These are phyloP conservation scores for Copidosoma aretas DNA, from an alignment of 2,888 invertebrate genomes.

Conservation along the genomic window DNA sequence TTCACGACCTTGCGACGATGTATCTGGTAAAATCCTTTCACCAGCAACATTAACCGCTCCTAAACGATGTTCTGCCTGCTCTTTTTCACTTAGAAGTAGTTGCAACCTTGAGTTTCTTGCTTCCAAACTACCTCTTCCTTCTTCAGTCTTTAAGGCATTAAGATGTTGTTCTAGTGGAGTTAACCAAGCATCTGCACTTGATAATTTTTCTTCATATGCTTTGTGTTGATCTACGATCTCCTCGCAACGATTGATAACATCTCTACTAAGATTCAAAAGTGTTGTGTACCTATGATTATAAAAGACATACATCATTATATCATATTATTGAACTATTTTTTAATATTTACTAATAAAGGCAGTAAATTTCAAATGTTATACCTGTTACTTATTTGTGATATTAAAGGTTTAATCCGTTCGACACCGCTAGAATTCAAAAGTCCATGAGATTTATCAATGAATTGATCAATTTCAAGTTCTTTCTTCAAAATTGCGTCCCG, in stretches of 20 bases:
- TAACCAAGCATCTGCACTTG: slow-evolving; percentile 80
- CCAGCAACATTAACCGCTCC: slow-evolving; percentile 77
- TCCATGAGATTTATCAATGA: slow-evolving; percentile 88
- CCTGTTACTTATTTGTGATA: slow-evolving; percentile 88
- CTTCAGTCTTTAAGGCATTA: slow-evolving; percentile 70
- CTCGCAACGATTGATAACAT: slow-evolving; percentile 84
- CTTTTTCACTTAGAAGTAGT: slow-evolving; percentile 78
- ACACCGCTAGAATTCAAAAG: slow-evolving; percentile 84
- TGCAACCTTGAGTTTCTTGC: slow-evolving; percentile 75
- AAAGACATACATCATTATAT: neutral
- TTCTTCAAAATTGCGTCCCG: slow-evolving; percentile 79
- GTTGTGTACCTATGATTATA: slow-evolving; percentile 71
- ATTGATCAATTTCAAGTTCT: slow-evolving; percentile 85
- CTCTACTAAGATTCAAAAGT: slow-evolving; percentile 81
- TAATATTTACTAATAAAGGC: no score
- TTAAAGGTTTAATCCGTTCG: slow-evolving; percentile 83
- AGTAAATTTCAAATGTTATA: slow-evolving; percentile 39
- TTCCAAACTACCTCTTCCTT: slow-evolving; percentile 67
- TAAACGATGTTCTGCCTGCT: slow-evolving; percentile 83
- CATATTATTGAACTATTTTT: slow-evolving; percentile 3
- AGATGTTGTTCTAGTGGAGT: slow-evolving; percentile 76
- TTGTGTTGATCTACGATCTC: slow-evolving; percentile 83
- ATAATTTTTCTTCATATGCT: slow-evolving; percentile 76
- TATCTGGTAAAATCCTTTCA: slow-evolving; percentile 91
- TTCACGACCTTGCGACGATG: slow-evolving; percentile 90